A percentile compares a stretch with the other conserved stretches of the same genome.
phyloP scores from a whole-genome alignment of 1,140 invertebrate species.

The Anastrepha ludens region DNA sequence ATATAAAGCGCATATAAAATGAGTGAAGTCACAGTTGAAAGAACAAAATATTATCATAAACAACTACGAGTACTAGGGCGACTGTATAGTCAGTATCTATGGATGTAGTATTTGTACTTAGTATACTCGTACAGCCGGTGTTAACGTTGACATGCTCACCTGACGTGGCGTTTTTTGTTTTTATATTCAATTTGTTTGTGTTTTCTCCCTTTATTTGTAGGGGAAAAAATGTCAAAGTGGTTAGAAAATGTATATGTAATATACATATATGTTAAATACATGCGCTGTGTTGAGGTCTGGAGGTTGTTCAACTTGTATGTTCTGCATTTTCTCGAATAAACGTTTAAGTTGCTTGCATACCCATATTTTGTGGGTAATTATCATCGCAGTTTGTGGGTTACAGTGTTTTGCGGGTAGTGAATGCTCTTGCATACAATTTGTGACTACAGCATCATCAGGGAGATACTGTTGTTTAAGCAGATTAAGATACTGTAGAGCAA shows the following conservation, averaged over 20 bases:
- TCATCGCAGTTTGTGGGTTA: too few relatives aligned
- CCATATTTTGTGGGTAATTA: not conserved
- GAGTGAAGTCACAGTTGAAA: slow-evolving; percentile 28
- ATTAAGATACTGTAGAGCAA: too few relatives aligned
- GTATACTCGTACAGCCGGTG: slow-evolving; percentile 1
- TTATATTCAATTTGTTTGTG: not conserved
- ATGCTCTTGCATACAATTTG: too few relatives aligned
- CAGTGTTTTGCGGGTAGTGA: not conserved
- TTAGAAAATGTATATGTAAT: not conserved
- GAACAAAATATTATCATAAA: not conserved
- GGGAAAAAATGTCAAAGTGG: not conserved
- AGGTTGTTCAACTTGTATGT: not conserved
- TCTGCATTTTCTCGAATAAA: not conserved
- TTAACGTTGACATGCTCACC: slow-evolving; percentile 12
- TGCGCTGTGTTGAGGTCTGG: not conserved
- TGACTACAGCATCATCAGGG: too few relatives aligned
- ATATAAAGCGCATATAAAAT: not conserved
- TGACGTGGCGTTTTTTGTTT: not conserved
- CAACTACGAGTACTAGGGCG: not conserved
- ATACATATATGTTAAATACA: not conserved
- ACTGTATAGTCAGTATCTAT: not conserved
- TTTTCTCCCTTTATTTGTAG: not conserved
- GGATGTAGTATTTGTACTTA: not conserved
- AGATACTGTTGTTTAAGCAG: too few relatives aligned
- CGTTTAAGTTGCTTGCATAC: not conserved